A percentile compares a stretch with the other conserved stretches of the same genome.
These are phyloP conservation scores for Cosmia pyralina DNA, from an alignment of 2,888 invertebrate species.

Conservation along the genomic window DNA sequence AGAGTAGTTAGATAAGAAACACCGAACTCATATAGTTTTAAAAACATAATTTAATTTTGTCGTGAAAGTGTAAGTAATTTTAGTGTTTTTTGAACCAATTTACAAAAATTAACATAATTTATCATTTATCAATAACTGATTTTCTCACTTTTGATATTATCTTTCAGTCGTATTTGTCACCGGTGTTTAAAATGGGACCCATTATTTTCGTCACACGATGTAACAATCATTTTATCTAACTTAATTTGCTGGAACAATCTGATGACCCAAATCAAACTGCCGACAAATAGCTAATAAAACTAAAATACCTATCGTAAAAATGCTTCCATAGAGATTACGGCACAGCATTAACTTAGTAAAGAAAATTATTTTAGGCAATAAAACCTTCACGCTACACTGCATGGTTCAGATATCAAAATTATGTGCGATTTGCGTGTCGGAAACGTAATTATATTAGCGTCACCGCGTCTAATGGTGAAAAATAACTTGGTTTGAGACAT, in stretches of 20 bases:
- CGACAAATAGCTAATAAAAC: constrained; percentile 41
- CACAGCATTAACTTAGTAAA: constrained; percentile 40
- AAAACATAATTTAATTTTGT: too few relatives aligned
- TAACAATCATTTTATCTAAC: constrained; percentile 16
- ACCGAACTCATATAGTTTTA: too few relatives aligned
- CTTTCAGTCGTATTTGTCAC: background rate
- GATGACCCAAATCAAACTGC: constrained; percentile 50
- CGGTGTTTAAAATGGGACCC: background rate
- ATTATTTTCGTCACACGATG: background rate
- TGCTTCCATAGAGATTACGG: constrained; percentile 39
- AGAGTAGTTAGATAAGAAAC: too few relatives aligned
- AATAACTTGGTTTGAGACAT: constrained; percentile 29
- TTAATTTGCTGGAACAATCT: constrained; percentile 39
- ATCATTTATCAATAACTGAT: background rate
- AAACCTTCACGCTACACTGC: constrained; percentile 50
- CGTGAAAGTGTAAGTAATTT: too few relatives aligned
- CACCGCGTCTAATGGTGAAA: constrained; percentile 44
- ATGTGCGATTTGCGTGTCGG: constrained; percentile 54
- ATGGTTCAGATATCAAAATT: constrained; percentile 54
- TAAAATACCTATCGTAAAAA: constrained; percentile 44
- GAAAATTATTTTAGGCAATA: constrained; percentile 45
- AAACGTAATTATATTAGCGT: constrained; percentile 52
- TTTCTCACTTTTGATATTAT: background rate
- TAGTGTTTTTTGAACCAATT: too few relatives aligned
- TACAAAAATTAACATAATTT: too few relatives aligned